Conservation (phyloP, 2,888 invertebrate genomes). For the Bellardia pandia region DNA sequence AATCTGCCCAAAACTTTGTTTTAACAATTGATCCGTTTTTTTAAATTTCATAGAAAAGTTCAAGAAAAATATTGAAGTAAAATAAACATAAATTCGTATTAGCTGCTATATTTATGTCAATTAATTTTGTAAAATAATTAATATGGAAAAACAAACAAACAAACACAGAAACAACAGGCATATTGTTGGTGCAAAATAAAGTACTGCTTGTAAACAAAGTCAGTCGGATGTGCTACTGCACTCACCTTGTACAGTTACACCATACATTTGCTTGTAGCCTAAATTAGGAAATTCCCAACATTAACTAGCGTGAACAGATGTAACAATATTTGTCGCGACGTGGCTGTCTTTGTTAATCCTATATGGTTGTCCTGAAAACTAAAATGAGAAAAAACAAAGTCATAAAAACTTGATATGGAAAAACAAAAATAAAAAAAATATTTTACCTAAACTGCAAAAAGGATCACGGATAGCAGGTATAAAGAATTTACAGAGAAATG, state of each 20-base stretch:
- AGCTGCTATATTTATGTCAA: no score
- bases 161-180: no score
- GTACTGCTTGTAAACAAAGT: no score
- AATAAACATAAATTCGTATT: no score
- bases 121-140: no score
- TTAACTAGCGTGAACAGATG: background rate
- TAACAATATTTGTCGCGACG: conserved; percentile 1
- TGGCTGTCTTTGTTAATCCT: conserved; percentile 8
- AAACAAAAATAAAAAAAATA: conserved; percentile 37
- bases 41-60: no score
- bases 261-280: background rate
- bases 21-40: no score
- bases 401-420: conserved; percentile 24
- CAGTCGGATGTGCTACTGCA: no score
- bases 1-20: no score
- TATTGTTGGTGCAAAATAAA: no score
- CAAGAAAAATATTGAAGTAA: no score
- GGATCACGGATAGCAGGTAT: conserved; percentile 5
- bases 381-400: conserved; percentile 38
- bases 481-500: background rate
- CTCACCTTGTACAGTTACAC: no score
- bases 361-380: background rate
- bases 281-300: conserved; percentile 2
- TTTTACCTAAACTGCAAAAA: conserved; percentile 9
- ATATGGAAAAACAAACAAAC: background rate